These are phyloP conservation scores for Chelonus insularis DNA, from an alignment of 1,140 invertebrate species.

Conservation along the genomic window DNA sequence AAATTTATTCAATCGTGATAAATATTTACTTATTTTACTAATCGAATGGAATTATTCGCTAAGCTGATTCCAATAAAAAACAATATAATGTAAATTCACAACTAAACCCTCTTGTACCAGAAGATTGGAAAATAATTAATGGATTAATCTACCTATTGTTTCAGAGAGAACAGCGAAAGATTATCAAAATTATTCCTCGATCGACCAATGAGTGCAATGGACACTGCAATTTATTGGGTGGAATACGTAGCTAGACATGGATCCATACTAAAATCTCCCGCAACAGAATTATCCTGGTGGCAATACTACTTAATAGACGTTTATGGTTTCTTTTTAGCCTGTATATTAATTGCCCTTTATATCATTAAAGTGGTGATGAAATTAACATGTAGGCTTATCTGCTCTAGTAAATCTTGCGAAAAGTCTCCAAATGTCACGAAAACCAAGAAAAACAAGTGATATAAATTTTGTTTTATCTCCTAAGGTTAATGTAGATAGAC, in stretches of 20 bases:
- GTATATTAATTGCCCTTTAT: background rate
- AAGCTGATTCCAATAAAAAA: no score
- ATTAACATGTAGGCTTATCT: background rate
- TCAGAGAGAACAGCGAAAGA: slow-evolving; percentile 16
- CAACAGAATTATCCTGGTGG: slow-evolving; percentile 38
- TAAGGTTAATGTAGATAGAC: no score
- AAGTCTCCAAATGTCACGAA: background rate
- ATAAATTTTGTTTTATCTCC: background rate
- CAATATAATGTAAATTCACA: no score
- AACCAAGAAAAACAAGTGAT: background rate
- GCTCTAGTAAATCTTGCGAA: background rate
- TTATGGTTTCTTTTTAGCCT: slow-evolving; percentile 30
- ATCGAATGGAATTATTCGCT: no score
- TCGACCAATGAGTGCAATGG: slow-evolving; percentile 48
- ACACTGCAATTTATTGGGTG: slow-evolving; percentile 62
- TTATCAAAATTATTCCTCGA: slow-evolving; percentile 26
- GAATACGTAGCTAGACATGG: slow-evolving; percentile 61
- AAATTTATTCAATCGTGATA: no score
- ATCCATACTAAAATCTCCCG: slow-evolving; percentile 35
- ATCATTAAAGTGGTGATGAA: background rate
- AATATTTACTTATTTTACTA: no score
- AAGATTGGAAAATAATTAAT: no score
- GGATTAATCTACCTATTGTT: background rate
- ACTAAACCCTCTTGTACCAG: no score
- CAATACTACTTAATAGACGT: slow-evolving; percentile 47